These are phyloP conservation scores for Tor tambroides DNA, from an alignment of 2,113 vertebrate species.

Conservation along the genomic window DNA sequence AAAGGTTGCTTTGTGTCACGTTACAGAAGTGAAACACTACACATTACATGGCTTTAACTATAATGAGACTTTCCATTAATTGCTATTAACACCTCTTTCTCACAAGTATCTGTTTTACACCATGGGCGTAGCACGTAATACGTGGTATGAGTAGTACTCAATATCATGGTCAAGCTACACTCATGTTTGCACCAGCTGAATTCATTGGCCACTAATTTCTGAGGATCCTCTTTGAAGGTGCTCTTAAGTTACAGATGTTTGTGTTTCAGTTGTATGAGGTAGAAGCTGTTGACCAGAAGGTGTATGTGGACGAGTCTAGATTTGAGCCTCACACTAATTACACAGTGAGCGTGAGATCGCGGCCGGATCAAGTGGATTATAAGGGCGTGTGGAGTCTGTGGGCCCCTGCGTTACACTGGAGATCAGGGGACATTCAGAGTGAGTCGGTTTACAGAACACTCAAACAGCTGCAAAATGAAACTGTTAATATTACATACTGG, in stretches of 20 bases:
- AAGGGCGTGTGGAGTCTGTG: slow-evolving; percentile 86
- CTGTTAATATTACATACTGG: background rate
- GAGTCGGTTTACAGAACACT: background rate
- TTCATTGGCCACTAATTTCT: background rate
- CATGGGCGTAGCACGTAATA: background rate
- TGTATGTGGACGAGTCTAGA: slow-evolving; percentile 63
- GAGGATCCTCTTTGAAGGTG: background rate
- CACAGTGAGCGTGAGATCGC: slow-evolving; percentile 76
- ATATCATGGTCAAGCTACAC: background rate
- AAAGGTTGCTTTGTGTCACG: too few species aligned
- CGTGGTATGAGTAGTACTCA: too few species aligned
- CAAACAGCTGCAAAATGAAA: background rate
- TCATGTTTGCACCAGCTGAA: background rate
- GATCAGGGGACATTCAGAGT: slow-evolving; percentile 39
- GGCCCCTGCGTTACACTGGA: slow-evolving; percentile 75
- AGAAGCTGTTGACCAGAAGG: background rate
- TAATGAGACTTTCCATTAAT: too few species aligned
- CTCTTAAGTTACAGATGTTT: background rate
- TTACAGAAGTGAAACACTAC: too few species aligned
- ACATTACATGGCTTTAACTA: too few species aligned
- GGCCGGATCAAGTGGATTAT: slow-evolving; percentile 23
- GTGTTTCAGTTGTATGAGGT: slow-evolving; percentile 17
- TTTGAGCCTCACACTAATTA: slow-evolving; percentile 71
- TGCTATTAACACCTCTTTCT: background rate
- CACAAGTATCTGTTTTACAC: background rate